phyloP scores from a whole-genome alignment of 2,888 invertebrate species.

The Neria commutata region DNA sequence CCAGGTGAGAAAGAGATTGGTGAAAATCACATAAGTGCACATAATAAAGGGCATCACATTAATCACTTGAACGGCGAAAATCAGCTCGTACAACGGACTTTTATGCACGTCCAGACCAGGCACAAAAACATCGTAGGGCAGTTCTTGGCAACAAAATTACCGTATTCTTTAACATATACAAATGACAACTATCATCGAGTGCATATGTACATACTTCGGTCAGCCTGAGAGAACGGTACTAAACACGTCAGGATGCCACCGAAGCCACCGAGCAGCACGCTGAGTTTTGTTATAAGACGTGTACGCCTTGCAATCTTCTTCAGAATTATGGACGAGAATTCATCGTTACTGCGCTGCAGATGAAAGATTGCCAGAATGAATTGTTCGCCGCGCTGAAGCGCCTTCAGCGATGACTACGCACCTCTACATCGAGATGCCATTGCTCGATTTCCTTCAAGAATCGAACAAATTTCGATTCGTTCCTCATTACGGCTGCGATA shows the following conservation, averaged over 20 bases:
- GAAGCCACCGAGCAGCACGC: too few relatives aligned
- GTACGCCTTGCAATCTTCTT: too few relatives aligned
- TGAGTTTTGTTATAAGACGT: too few relatives aligned
- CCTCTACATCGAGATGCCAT: slow-evolving; percentile 31
- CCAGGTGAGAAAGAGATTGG: slow-evolving; percentile 37
- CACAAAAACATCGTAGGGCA: slow-evolving; percentile 24
- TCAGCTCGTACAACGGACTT: slow-evolving; percentile 36
- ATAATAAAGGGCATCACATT: slow-evolving; percentile 29
- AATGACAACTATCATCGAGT: too few relatives aligned
- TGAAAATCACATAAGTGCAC: slow-evolving; percentile 34
- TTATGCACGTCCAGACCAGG: slow-evolving; percentile 24
- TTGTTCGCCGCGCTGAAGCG: too few relatives aligned
- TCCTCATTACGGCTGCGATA: slow-evolving; percentile 22
- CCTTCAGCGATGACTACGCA: too few relatives aligned
- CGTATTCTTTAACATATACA: background rate
- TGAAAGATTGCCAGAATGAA: too few relatives aligned
- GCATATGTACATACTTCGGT: too few relatives aligned
- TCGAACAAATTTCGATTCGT: slow-evolving; percentile 28
- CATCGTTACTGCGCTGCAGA: too few relatives aligned
- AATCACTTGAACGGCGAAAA: slow-evolving; percentile 27
- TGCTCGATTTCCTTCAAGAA: slow-evolving; percentile 26
- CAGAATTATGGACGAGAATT: too few relatives aligned
- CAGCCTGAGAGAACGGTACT: too few relatives aligned
- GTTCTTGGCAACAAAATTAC: slow-evolving; percentile 23
- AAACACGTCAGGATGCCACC: too few relatives aligned